phyloP scores from a whole-genome alignment of 2,797 vertebrate genomes.

The Paramormyrops hopkinsi region DNA sequence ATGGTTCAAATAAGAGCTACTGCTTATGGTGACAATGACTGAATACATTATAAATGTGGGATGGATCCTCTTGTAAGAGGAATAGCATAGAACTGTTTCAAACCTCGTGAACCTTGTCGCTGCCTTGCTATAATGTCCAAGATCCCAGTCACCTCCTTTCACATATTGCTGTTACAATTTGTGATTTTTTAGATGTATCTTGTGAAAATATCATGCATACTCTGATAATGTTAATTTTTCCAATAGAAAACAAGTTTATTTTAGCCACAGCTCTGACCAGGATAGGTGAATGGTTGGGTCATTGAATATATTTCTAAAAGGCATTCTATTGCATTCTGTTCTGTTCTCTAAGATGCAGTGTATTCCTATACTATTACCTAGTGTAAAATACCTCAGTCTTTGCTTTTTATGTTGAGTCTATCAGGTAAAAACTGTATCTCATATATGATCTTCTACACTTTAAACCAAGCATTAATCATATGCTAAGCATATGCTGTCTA shows the following conservation, averaged over 20 bases:
- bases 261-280: not conserved
- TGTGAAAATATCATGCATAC: not conserved
- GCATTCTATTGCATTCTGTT: not conserved
- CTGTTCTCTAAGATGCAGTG: not conserved
- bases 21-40: not conserved
- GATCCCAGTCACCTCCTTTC: not conserved
- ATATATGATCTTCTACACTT: not conserved
- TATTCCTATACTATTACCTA: not conserved
- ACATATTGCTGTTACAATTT: not conserved
- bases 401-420: not conserved
- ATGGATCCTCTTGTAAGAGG: not conserved
- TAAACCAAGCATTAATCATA: not conserved
- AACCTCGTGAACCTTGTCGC: not conserved
- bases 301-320: not conserved
- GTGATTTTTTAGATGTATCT: not conserved
- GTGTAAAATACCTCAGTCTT: not conserved
- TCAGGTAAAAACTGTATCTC: not conserved
- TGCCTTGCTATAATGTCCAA: not conserved
- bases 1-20: not conserved
- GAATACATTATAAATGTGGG: not conserved
- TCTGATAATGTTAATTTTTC: not conserved
- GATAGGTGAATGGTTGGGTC: not conserved
- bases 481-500: not conserved
- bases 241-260: not conserved
- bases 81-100: not conserved